These are phyloP conservation scores for Oreochromis niloticus DNA, from an alignment of 2,113 vertebrate genomes.

Conservation along the genomic window DNA sequence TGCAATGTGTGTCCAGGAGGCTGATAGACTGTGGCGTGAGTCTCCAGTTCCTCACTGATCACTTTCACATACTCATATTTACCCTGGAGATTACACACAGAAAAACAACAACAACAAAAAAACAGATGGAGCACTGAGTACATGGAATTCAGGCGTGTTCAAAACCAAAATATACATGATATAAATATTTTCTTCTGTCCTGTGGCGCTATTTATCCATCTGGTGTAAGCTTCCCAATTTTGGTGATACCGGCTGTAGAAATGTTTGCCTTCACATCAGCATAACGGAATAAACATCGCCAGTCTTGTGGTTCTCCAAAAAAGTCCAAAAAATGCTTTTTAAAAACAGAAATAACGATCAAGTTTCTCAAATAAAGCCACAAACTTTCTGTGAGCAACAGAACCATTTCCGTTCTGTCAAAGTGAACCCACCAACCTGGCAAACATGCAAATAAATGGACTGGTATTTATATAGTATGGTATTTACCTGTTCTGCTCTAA, in stretches of 20 bases:
- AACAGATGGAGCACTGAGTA: neutral
- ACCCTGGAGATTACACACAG: conserved; percentile 33
- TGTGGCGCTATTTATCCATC: neutral
- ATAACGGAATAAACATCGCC: neutral
- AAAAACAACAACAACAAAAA: neutral
- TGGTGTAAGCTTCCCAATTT: neutral
- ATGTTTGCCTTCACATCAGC: neutral
- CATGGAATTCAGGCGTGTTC: neutral
- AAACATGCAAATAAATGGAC: neutral
- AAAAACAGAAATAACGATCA: neutral
- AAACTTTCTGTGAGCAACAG: neutral
- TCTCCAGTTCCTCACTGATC: conserved; percentile 60
- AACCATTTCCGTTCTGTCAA: neutral
- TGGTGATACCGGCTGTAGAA: neutral
- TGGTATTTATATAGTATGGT: neutral
- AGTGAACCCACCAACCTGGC: neutral
- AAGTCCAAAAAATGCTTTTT: neutral
- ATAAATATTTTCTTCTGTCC: neutral
- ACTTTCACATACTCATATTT: conserved; percentile 58
- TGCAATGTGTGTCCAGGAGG: conserved; percentile 17
- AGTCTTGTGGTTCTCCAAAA: neutral
- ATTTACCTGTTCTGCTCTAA: neutral
- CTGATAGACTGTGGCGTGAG: conserved; percentile 67
- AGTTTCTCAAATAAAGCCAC: neutral
- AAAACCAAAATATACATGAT: neutral